phyloP scores from a whole-genome alignment of 2,797 vertebrate genomes.

The Harpagifer antarcticus region DNA sequence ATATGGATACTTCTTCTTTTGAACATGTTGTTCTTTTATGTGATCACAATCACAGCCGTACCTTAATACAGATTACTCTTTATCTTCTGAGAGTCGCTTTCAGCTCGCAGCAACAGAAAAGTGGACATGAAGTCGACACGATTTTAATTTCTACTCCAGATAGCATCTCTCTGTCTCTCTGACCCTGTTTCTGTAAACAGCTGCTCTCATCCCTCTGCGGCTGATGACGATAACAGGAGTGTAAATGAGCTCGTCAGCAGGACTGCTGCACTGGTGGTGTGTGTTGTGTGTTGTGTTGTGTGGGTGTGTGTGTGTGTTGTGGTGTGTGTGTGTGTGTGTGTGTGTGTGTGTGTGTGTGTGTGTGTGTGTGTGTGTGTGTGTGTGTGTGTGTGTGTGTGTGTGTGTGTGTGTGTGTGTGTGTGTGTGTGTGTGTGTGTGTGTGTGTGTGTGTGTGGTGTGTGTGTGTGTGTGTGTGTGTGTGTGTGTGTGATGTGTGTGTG shows the following conservation, averaged over 20 bases:
- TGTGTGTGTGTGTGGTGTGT: neutral
- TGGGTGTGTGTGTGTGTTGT: too few species aligned
- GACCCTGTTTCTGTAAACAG: constrained; percentile 47
- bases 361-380: too few species aligned
- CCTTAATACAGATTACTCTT: neutral
- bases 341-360: neutral
- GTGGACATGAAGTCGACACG: neutral
- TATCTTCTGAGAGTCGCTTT: neutral
- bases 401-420: too few species aligned
- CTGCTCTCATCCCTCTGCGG: constrained; percentile 47
- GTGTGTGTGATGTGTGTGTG: too few species aligned
- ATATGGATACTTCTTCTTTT: too few species aligned
- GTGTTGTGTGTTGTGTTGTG: too few species aligned
- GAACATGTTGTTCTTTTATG: too few species aligned
- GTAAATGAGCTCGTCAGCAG: constrained; percentile 52
- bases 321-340: too few species aligned
- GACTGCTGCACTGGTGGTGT: neutral
- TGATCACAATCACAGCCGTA: too few species aligned
- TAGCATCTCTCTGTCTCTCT: neutral
- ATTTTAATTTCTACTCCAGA: constrained; percentile 2
- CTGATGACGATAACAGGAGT: constrained; percentile 45
- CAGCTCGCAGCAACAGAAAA: neutral
- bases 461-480: too few species aligned
- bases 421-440: constrained; percentile 6
- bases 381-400: too few species aligned